Evolutionary conservation across 2,113 vertebrate species (phyloP).

Genomic region (Oxyruncus cristatus): DNA sequence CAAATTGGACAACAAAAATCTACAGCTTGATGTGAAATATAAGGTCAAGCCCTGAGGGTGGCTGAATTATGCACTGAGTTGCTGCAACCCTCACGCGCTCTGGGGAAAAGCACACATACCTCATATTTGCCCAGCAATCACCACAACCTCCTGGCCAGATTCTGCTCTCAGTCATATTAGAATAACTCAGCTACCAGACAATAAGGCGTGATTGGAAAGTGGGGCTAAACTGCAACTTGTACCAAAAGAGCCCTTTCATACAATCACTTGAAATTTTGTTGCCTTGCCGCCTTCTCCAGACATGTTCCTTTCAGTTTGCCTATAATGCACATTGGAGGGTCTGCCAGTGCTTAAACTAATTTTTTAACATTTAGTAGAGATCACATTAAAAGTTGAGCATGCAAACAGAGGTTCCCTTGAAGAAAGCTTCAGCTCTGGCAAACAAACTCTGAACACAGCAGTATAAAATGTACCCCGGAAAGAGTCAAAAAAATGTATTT

Average conservation of each 20-base stretch:
- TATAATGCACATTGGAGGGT: not conserved
- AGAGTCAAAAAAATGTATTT: not conserved
- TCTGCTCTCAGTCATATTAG: not conserved
- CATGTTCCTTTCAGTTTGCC: not conserved
- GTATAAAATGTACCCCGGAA: not conserved
- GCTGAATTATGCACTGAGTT: not conserved
- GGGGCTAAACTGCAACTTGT: not conserved
- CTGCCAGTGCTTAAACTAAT: not conserved
- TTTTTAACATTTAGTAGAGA: slow-evolving; percentile 12
- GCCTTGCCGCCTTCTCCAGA: not conserved
- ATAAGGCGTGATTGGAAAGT: not conserved
- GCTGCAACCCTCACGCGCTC: not conserved
- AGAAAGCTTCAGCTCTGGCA: not conserved
- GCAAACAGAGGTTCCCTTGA: not conserved
- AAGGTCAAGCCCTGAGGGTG: not conserved
- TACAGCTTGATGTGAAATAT: not conserved
- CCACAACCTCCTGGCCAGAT: not conserved
- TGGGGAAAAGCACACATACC: not conserved
- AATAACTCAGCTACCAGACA: not conserved
- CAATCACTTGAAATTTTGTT: not conserved
- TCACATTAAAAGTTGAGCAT: slow-evolving; percentile 27
- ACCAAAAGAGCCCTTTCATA: not conserved
- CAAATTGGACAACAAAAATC: not conserved
- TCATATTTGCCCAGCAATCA: not conserved
- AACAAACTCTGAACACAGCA: not conserved